Base-by-base conservation (phyloP, 1,140 invertebrate species). In the Tribolium madens region DNA sequence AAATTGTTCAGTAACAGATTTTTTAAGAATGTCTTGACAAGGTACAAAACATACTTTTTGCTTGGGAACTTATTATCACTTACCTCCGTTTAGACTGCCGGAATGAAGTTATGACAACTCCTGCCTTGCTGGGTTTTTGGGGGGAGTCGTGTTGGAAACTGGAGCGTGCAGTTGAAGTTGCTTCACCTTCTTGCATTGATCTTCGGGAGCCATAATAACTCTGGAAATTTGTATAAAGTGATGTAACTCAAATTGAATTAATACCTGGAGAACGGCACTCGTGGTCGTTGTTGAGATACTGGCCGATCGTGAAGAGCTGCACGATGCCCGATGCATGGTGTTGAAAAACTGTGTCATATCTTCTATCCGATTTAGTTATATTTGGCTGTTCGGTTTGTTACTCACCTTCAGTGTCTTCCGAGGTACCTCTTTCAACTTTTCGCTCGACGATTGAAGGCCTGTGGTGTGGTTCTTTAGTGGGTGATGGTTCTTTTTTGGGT, bases 81-180 rank as follows among this genome's bases (percentile, higher is more conserved):
- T 88, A 96, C 94, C 96, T 94, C 86, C 96, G 86, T 82, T 96
- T 94, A 1, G 95, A 96, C 83, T 95, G 93, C 48, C 96, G 87
- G 81, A 94, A 96, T 18, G 95, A 97, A 0, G 96, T 97, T n/a
- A 98, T 95, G 7, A 97, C 95, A 5, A 97, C 95, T 2, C 96
- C 96, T 10, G 91, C 94, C 88, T 92, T 94, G 83, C 89, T 92
- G 46, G 88, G 90, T 83, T 87, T 88, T 82, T 88, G 90, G 52
- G 86, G 90, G 70, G 88, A 84, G 80, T 91, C 88, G 79, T 90
- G 88, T 78, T 92, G 91, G 79, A 91, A 89, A 60, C 87, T 90
- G 3, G 89, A 86, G 74, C 89, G 85, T 46, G 90, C 87, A 12
- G 87, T 85, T 2, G 84, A 84, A 18, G 81, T 83, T 42, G 81